Base-by-base conservation (phyloP, 1,140 invertebrate species). In the Aphaenogaster rudis region DNA sequence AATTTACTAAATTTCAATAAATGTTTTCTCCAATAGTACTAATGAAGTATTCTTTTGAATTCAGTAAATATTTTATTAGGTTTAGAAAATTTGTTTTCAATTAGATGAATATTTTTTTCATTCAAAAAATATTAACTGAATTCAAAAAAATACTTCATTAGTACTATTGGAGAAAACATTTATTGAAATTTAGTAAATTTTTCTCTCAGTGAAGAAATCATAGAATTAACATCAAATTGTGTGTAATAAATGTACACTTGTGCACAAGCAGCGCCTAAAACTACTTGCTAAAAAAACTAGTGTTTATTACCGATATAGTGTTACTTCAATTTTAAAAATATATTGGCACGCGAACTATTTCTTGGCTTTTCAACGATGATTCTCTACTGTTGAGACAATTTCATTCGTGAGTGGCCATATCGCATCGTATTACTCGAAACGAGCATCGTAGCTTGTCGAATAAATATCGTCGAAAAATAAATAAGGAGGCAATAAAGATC, bases 401-500 rank as follows among this genome's bases (percentile, higher is more conserved):
- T 89, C 15, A 21, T 42, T 39, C 17, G 28, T 39, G 48, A 79
- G 11, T 85, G 8, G 21, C 77, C n/a, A 39, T 66, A 66, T 78
- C 33, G 45, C 54, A 2, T 66, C 50, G 57, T 61, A 45, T 52
- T 39, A 81, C 64, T 71, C 64, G 77, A 52, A 82, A 71, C 39
- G 33, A 50, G 39, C 72, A 61, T 59, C 39, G 33, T 79, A 64
- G 28, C 54, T 50, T 69, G 39, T 28, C 64, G 57, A 63, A 77
- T 72, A 80, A 86, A 72, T 76, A 86, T 52, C 71, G 42, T 39
- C 33, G 39, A 78, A 84, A 86, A 87, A 89, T 90, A 88, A 91
- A 93, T 91, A 90, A 89, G 79, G 59, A 57, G 17, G 86, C 80
- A 86, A 92, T 92, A 92, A 92, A 90, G 72, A 77, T 87, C n/a